Evolutionary conservation across 2,888 invertebrate species (phyloP), one percentile per base, ranked within the genome.

Genomic region (Limnephilus rhombicus): DNA sequence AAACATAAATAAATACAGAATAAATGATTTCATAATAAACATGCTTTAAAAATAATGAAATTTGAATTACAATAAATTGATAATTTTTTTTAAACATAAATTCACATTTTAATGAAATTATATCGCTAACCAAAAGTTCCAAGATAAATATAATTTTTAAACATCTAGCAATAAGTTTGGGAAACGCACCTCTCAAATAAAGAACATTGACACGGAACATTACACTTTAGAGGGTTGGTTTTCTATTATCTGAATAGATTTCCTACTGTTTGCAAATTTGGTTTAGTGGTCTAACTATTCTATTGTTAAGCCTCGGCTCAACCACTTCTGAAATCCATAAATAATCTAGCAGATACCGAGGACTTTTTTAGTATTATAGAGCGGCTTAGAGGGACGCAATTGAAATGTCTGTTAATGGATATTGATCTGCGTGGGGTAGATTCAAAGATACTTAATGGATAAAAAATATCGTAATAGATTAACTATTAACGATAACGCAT

Each of bases 181-280:
- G 68, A 68, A 68, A 68, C 68, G 9, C 9, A 68, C 9, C 68
- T n/a, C n/a, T 24, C 24, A 68, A 83, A 83, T 34, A 83, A 37
- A 41, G 37, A 87, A 91, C 92, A 87, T 92, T 92, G 92, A 80
- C 53, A 90, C 92, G 90, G 87, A 90, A 92, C 90, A 92, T 92
- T 92, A 87, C 86, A 31, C 37, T 53, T 81, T 87, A 5, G 29
- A 89, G 85, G 87, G 92, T 90, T 37, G 87, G 49, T 34, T 45
- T 90, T 87, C 85, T 91, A 91, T 91, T 37, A 80, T 34, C 82
- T 87, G 34, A 90, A 90, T 88, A 92, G 68, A 92, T 80, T 53
- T 85, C 83, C 89, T 91, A 89, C 87, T 92, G 91, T 92, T 91
- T 91, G 92, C 90, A 90, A 91, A 92, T 92, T 91, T 87, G 82